phyloP scores from a whole-genome alignment of 2,113 vertebrate genomes.

The Rhegmatorhina hoffmannsi region DNA sequence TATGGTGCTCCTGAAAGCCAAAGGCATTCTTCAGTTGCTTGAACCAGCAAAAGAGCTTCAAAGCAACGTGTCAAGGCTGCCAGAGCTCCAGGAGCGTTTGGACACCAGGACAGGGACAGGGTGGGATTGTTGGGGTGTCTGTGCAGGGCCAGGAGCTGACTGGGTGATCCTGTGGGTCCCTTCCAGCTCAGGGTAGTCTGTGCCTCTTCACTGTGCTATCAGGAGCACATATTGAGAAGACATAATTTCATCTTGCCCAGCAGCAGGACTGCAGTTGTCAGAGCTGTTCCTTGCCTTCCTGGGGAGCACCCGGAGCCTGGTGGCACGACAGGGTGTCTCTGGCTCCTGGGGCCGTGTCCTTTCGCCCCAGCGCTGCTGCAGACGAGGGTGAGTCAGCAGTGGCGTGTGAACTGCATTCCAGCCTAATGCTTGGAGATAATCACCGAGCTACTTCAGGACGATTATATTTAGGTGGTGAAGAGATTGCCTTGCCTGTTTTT shows the following conservation, averaged over 20 bases:
- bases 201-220: fast-evolving
- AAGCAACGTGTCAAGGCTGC: not conserved
- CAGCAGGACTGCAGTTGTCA: fast-evolving
- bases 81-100: not conserved
- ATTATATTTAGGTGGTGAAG: not conserved
- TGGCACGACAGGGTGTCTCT: fast-evolving
- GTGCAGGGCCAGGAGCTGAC: not conserved
- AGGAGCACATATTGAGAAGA: fast-evolving
- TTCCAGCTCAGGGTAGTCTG: not conserved
- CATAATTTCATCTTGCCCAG: fast-evolving
- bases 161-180: not conserved
- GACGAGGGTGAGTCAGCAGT: conserved; percentile 37
- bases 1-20: not conserved
- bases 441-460: not conserved
- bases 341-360: not conserved
- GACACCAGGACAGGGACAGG: not conserved
- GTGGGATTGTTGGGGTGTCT: not conserved
- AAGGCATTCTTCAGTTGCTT: not conserved
- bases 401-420: not conserved
- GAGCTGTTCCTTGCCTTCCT: fast-evolving
- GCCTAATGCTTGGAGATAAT: not conserved
- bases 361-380: not conserved
- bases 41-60: not conserved
- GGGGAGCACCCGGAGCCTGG: not conserved
- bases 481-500: not conserved